Evolutionary conservation across 2,113 vertebrate species (phyloP).

Genomic region (Gopherus flavomarginatus): DNA sequence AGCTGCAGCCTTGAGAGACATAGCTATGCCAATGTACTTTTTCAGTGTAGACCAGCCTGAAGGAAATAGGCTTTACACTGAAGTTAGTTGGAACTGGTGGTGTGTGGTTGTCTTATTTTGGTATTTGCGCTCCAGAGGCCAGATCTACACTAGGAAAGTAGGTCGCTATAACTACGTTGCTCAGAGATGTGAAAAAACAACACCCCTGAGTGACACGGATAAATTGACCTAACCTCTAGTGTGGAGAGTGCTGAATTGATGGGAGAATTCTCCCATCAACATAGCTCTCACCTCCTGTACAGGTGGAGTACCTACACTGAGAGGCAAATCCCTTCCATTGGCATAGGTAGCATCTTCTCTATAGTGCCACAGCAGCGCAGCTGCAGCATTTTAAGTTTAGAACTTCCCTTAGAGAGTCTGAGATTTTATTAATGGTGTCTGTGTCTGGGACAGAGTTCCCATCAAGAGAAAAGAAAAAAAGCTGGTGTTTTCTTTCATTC

Average conservation of each 20-base stretch:
- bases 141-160: background rate
- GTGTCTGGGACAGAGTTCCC: background rate
- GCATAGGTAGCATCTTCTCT: background rate
- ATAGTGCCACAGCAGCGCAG: background rate
- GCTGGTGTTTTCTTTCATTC: rapidly evolving
- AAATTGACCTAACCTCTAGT: background rate
- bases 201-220: too few species aligned
- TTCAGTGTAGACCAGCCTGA: too few species aligned
- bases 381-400: background rate
- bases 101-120: background rate
- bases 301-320: background rate
- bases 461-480: background rate
- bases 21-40: background rate
- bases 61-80: background rate
- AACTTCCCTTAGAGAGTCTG: background rate
- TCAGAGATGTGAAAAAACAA: background rate
- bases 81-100: background rate
- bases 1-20: background rate
- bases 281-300: background rate
- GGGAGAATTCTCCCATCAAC: background rate
- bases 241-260: background rate
- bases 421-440: background rate
- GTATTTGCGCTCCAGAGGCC: background rate
- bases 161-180: background rate
- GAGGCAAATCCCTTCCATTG: background rate